Base-by-base conservation (phyloP, 2,113 vertebrate genomes). In the Garra rufa region DNA sequence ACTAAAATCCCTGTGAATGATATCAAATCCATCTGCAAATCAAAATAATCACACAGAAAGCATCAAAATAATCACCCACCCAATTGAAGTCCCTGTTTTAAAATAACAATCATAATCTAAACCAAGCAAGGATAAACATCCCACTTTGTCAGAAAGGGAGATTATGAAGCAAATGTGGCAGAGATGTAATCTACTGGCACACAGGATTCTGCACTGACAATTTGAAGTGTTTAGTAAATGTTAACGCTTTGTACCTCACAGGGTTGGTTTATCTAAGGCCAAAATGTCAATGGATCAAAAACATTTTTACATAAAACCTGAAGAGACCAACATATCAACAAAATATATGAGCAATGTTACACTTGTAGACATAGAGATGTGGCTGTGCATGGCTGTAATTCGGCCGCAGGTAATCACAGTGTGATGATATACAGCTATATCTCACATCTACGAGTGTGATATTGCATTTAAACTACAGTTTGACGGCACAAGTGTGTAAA, bases 121-220 rank as follows among this genome's bases (percentile, higher is more conserved):
- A 81, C 44, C 44, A 28, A 52, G 77, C 67, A 24, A 67, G 65
- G 71, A 82, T 82, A 69, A 82, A 65, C 46, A 30, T 24, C 13
- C 55, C n/a, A n/a, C 13, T 38, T 24, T 34, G 50, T 28, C 14
- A 76, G 34, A 41, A 19, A 61, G 43, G 26, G 48, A 65, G 85
- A 83, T 83, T 83, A 41, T 48, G 26, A 19, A 30, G 46, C 21
- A 44, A 67, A 38, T 43, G 21, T 67, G 82, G 67, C 43, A 46
- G 65, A 69, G 34, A 17, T 41, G 9, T 55, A 9, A 55, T 55
- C 19, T n/a, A n/a, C 52, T n/a, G 52, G 21, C 19, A 57, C 1
- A 8, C 52, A 55, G 52, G 52, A 21, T 55, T 55, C 19, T 55
- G 52, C 17, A 21, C 34, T 34, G 34, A 34, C 6, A 55, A 55